phyloP scores from a whole-genome alignment of 2,113 vertebrate genomes.

The Clupea harengus region DNA sequence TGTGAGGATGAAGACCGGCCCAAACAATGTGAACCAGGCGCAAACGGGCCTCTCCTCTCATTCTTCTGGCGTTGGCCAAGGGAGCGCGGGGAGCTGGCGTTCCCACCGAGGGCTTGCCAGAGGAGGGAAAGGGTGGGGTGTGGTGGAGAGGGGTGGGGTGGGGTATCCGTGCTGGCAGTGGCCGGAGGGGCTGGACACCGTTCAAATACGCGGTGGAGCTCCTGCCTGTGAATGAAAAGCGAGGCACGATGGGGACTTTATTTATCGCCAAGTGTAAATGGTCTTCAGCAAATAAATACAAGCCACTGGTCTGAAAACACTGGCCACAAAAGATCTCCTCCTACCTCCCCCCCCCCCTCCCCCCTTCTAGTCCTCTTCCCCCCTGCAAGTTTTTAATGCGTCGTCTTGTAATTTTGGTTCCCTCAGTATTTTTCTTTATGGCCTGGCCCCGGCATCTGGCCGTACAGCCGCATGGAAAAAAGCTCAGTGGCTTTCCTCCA shows the following conservation, averaged over 20 bases:
- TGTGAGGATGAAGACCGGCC: too few species aligned
- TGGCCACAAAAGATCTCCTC: slow-evolving; percentile 25
- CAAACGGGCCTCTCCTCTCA: not conserved
- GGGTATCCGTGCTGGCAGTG: not conserved
- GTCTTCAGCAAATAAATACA: slow-evolving; percentile 26
- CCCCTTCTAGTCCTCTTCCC: not conserved
- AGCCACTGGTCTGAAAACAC: slow-evolving; percentile 23
- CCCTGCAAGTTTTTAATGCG: slow-evolving; percentile 27
- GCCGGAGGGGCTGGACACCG: not conserved
- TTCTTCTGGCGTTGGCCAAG: not conserved
- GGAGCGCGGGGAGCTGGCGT: not conserved
- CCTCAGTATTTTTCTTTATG: slow-evolving; percentile 30
- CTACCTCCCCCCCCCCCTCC: not conserved
- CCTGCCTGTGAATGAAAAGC: slow-evolving; percentile 5
- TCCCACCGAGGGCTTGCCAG: slow-evolving; percentile 23
- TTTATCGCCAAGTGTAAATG: slow-evolving; percentile 43
- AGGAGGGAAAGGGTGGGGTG: slow-evolving; percentile 7
- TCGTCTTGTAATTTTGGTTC: slow-evolving; percentile 46
- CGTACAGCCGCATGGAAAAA: slow-evolving; percentile 44
- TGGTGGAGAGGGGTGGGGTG: slow-evolving; percentile 7
- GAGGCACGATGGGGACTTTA: slow-evolving; percentile 21
- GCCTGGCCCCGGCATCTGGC: slow-evolving; percentile 51
- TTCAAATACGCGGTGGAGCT: slow-evolving; percentile 21
- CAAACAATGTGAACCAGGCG: too few species aligned
- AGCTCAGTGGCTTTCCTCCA: slow-evolving; percentile 32